A percentile compares a stretch with the other conserved stretches of the same genome.
phyloP scores from a whole-genome alignment of 2,888 invertebrate genomes.

The Tachystola acroxantha region DNA sequence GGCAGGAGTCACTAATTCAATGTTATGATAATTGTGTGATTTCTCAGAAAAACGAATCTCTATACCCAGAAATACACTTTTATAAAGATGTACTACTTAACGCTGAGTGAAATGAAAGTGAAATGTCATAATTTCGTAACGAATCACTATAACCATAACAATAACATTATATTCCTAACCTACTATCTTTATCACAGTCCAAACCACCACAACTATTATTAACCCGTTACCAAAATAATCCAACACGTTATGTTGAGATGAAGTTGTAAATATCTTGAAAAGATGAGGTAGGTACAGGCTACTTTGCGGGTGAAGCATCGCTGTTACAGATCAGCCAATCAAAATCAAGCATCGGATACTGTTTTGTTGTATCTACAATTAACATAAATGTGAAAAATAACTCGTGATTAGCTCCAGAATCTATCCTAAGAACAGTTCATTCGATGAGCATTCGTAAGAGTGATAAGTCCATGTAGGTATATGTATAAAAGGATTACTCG shows the following conservation, averaged over 20 bases:
- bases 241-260: conserved; percentile 38
- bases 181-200: conserved; percentile 25
- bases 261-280: conserved; percentile 46
- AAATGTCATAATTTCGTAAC: conserved; percentile 1
- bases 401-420: background rate
- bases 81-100: too few species aligned
- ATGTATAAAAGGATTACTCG: too few species aligned
- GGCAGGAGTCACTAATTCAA: too few species aligned
- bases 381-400: conserved; percentile 56
- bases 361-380: conserved; percentile 77
- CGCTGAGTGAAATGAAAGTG: too few species aligned
- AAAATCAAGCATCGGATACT: conserved; percentile 78
- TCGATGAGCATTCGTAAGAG: background rate
- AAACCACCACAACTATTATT: conserved; percentile 27
- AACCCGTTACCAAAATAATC: conserved; percentile 47
- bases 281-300: conserved; percentile 50
- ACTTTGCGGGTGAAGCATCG: conserved; percentile 60
- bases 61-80: too few species aligned
- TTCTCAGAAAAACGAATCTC: too few species aligned
- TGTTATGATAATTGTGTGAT: too few species aligned
- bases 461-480: too few species aligned
- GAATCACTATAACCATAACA: background rate
- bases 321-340: conserved; percentile 75
- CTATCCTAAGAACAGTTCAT: background rate
- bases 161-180: conserved; percentile 5